phyloP scores from a whole-genome alignment of 2,113 vertebrate genomes.

The Ia io region DNA sequence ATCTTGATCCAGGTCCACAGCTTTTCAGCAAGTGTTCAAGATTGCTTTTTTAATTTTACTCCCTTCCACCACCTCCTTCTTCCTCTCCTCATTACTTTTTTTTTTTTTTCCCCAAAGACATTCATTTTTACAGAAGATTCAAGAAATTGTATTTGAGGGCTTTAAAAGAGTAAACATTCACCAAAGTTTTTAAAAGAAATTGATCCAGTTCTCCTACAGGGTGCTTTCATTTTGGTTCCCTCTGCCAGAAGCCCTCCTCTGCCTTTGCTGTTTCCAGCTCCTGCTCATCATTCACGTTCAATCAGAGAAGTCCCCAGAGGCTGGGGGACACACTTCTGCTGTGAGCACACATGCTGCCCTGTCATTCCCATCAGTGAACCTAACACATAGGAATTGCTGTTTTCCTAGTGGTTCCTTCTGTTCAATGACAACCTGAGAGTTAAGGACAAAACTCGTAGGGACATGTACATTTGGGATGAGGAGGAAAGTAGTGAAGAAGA shows the following conservation, averaged over 20 bases:
- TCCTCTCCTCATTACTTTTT: neutral
- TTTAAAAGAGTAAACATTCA: neutral
- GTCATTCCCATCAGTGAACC: neutral
- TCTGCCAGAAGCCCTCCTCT: neutral
- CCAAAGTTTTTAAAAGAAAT: neutral
- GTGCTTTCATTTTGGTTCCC: neutral
- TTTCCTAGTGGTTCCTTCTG: neutral
- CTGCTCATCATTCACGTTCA: neutral
- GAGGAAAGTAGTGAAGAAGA: neutral
- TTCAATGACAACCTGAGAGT: neutral
- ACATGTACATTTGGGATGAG: neutral
- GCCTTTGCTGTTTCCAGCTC: neutral
- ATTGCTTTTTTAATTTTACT: neutral
- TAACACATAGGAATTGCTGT: neutral
- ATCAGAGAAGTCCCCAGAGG: neutral
- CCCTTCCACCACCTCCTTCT: neutral
- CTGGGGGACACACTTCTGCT: neutral
- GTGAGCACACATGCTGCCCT: accelerated
- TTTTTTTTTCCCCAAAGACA: neutral
- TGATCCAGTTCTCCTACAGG: no score
- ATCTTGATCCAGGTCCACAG: accelerated
- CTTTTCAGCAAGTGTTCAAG: accelerated
- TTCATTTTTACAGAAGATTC: neutral
- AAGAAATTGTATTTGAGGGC: neutral
- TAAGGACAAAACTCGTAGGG: neutral